These are phyloP conservation scores for Liparis tanakae DNA, from an alignment of 2,797 vertebrate species.

Conservation along the genomic window DNA sequence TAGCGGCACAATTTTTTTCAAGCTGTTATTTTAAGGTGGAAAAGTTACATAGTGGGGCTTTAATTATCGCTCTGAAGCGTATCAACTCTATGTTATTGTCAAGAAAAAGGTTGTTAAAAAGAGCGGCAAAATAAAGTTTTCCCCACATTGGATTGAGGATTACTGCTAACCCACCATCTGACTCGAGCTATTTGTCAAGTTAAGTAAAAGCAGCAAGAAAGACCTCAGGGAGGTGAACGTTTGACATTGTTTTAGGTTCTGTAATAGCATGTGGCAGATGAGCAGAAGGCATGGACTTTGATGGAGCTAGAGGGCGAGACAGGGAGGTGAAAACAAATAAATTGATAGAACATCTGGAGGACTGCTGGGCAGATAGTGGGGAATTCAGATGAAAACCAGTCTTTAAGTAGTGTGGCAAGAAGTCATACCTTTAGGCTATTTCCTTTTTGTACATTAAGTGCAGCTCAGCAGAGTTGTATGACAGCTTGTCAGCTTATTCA, in stretches of 20 bases:
- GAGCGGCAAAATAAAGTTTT: constrained; percentile 10
- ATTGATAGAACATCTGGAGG: constrained; percentile 38
- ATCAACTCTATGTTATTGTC: neutral
- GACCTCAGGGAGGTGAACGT: constrained; percentile 48
- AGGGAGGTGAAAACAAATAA: constrained; percentile 13
- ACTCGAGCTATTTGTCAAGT: constrained; percentile 59
- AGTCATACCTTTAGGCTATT: constrained; percentile 37
- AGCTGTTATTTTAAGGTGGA: no score
- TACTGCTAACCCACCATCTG: constrained; percentile 41
- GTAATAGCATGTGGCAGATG: constrained; percentile 64
- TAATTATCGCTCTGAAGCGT: neutral
- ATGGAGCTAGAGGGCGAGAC: constrained; percentile 47
- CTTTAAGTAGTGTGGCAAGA: constrained; percentile 41
- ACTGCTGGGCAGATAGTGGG: constrained; percentile 37
- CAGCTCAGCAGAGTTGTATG: constrained; percentile 41
- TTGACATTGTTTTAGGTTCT: constrained; percentile 52
- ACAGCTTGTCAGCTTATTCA: constrained; percentile 52
- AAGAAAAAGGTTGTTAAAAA: neutral
- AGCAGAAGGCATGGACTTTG: constrained; percentile 47
- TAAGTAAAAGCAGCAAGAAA: constrained; percentile 52
- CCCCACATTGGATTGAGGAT: constrained; percentile 28
- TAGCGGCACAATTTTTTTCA: no score
- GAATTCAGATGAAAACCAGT: constrained; percentile 36
- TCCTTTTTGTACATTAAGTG: constrained; percentile 41
- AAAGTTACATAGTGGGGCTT: no score